Percentiles rank a stretch among this genome's conserved stretches.
phyloP scores from a whole-genome alignment of 2,113 vertebrate genomes.

The Pseudorectes ferrugineus region DNA sequence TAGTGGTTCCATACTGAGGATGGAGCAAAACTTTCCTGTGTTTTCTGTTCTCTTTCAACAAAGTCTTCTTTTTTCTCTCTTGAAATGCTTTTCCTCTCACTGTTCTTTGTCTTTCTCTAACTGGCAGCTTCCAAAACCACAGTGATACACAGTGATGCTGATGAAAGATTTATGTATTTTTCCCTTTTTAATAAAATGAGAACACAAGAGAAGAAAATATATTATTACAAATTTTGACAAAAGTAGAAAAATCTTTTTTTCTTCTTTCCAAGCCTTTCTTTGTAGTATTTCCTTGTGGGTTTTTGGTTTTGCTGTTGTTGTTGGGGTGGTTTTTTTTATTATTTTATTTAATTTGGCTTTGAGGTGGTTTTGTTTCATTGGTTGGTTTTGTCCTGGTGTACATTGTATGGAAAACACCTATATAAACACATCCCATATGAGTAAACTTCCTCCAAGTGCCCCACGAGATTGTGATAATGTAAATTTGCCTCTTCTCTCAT shows the following conservation, averaged over 20 bases:
- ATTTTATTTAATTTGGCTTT: not conserved
- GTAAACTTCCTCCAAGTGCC: not conserved
- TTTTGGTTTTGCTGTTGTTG: fast-evolving
- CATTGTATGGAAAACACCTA: not conserved
- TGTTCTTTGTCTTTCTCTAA: not conserved
- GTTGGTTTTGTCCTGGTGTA: not conserved
- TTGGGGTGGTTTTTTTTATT: not conserved
- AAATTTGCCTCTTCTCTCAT: not conserved
- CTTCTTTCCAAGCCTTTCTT: not conserved
- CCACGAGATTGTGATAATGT: not conserved
- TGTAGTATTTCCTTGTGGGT: fast-evolving
- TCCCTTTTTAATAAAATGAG: not conserved
- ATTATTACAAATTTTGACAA: not conserved
- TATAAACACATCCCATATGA: not conserved
- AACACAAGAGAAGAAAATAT: not conserved
- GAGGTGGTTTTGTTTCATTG: not conserved
- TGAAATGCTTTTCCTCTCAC: not conserved
- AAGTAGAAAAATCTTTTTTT: fast-evolving
- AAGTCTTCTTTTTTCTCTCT: fast-evolving
- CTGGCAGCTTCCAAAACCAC: not conserved
- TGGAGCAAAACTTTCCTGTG: not conserved
- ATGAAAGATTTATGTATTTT: not conserved
- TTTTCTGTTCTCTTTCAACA: not conserved
- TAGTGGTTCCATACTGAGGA: not conserved
- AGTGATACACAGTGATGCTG: not conserved